Percentiles rank a stretch among this genome's conserved stretches.
phyloP scores from a whole-genome alignment of 2,797 vertebrate species.

The Amniataba percoides region DNA sequence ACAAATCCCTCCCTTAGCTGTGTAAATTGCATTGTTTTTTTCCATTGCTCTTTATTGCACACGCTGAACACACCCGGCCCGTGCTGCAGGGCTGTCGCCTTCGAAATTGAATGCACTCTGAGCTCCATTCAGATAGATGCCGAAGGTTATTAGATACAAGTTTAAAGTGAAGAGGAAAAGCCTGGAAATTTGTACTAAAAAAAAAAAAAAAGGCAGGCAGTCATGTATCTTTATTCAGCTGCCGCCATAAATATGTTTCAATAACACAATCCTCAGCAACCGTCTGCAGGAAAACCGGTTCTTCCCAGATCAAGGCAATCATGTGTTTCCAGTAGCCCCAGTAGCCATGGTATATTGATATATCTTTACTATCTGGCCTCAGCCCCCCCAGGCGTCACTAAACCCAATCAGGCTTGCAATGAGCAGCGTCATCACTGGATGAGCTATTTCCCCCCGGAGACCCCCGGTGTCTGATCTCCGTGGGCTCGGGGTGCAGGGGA shows the following conservation, averaged over 20 bases:
- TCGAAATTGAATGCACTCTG: conserved; percentile 7
- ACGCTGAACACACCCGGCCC: conserved; percentile 19
- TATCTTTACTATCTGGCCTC: conserved; percentile 70
- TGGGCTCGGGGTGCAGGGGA: conserved; percentile 52
- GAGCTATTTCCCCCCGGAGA: conserved; percentile 78
- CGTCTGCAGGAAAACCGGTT: conserved; percentile 43
- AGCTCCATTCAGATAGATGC: conserved; percentile 11
- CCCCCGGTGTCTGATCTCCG: conserved; percentile 63
- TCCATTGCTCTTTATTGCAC: conserved; percentile 66
- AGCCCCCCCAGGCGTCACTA: conserved; percentile 69
- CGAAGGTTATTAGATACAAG: conserved; percentile 31
- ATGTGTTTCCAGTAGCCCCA: conserved; percentile 47
- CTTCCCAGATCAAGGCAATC: conserved; percentile 37
- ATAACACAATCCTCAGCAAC: not conserved
- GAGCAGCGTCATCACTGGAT: conserved; percentile 77
- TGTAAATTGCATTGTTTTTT: conserved; percentile 61
- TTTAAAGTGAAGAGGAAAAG: conserved; percentile 1
- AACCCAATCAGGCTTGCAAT: conserved; percentile 80
- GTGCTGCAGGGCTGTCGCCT: conserved; percentile 10
- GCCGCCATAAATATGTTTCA: conserved; percentile 23
- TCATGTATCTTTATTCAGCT: conserved; percentile 9
- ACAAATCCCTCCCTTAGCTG: conserved; percentile 33
- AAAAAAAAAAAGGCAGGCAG: not conserved
- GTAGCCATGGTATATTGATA: conserved; percentile 59
- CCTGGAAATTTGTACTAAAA: not conserved